Evolutionary conservation across 2,113 vertebrate species (phyloP), one percentile per base, ranked within the genome.

Genomic region (Potamarius usumacintae): DNA sequence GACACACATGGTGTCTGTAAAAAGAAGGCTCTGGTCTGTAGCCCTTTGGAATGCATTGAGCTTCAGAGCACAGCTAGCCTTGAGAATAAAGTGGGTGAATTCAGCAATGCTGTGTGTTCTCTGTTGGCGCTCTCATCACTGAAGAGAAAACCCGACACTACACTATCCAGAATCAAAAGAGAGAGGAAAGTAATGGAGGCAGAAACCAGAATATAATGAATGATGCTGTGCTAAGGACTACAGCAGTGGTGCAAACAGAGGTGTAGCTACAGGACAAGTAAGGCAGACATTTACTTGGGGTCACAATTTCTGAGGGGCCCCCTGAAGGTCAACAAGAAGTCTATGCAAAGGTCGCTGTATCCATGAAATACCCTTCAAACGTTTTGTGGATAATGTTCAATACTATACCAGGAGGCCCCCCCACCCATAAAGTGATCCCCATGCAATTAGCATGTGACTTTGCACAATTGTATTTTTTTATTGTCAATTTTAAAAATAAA

Each of bases 71-170:
- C 53, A 12, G 72, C 42, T 5, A 52, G 20, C 25, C 2, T 1
- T 76, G 48, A 52, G 42, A 76, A 52, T 50, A 50, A 76, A 50
- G 20, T 22, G 25, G 22, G 18, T 50, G 11, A 79, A 55, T 79
- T 79, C 52, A 77, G 25, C 76, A n/a, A 48, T 11, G 48, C 74
- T 79, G 50, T 27, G 76, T 79, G 52, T 53, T 55, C 74, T 77
- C 22, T 53, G 50, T n/a, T 55, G 25, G 50, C 6, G 7, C 25
- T 0, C 50, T 78, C 25, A 78, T 55, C 76, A 78, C 52, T 27
- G 9, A 79, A 79, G 7, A 55, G 14, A 79, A 79, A 55, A 27
- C 25, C 12, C 11, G 1, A 2, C 25, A 55, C 48, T 53, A 55
- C 25, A 78, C 25, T 78, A n/a, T 78, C n/a, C 25, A 55, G 52